Conservation (phyloP, 2,888 invertebrate genomes). For the Trachelus stipa region DNA sequence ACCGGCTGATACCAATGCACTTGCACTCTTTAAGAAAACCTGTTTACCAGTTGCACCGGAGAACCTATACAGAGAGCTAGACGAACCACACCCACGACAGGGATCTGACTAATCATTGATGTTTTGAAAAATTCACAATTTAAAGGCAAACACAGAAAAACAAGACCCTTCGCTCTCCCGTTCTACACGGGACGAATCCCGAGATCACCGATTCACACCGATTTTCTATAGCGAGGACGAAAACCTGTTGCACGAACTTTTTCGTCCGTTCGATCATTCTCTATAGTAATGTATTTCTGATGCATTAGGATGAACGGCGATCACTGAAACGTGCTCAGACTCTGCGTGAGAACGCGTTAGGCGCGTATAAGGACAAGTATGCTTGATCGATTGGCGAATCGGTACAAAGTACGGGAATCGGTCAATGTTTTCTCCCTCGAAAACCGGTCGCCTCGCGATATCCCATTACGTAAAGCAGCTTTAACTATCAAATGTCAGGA, state of each 20-base stretch:
- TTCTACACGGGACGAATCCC: neutral
- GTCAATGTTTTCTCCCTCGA: constrained; percentile 17
- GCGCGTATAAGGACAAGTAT: neutral
- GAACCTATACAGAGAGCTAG: neutral
- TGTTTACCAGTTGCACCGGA: constrained; percentile 28
- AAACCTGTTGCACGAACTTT: neutral
- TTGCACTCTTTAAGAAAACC: constrained; percentile 60
- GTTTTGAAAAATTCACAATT: neutral
- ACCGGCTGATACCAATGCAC: constrained; percentile 54
- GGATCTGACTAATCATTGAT: neutral
- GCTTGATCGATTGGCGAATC: neutral
- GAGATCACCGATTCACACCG: neutral
- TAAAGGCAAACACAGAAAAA: neutral
- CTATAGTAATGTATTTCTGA: neutral
- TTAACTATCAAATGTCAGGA: neutral
- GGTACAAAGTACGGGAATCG: neutral
- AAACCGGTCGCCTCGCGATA: constrained; percentile 40
- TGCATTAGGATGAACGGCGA: neutral
- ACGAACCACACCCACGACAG: constrained; percentile 9
- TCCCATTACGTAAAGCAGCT: neutral
- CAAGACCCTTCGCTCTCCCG: neutral
- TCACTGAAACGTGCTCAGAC: neutral
- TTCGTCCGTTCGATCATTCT: neutral
- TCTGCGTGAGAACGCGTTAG: neutral
- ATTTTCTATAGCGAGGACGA: neutral